Percentiles rank a stretch among this genome's conserved stretches.
Conservation (phyloP, 1,140 invertebrate species). For the Drosophila navojoa region DNA sequence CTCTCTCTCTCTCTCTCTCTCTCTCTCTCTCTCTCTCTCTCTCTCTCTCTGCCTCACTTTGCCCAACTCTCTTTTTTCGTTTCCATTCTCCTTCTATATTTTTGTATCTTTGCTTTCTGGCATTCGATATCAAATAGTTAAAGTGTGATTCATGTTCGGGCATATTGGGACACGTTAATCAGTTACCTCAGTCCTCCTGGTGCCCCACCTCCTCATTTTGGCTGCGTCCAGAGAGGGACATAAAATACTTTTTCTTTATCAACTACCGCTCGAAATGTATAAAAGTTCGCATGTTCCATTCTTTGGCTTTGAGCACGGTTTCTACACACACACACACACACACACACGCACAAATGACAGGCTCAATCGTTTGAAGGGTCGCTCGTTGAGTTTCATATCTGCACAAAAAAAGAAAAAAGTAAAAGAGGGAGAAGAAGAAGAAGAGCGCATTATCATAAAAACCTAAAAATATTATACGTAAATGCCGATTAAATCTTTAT, state of each 20-base stretch:
- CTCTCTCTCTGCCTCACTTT: too few species aligned
- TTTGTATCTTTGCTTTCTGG: background rate
- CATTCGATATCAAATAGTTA: background rate
- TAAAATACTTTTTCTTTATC: background rate
- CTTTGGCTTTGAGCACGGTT: background rate
- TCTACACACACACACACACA: background rate
- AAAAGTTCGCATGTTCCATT: constrained; percentile 7
- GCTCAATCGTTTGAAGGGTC: constrained; percentile 12
- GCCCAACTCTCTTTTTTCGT: too few species aligned
- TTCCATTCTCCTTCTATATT: too few species aligned
- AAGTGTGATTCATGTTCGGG: background rate
- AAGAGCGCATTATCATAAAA: constrained; percentile 53
- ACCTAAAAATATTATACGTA: constrained; percentile 59
- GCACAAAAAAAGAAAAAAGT: background rate
- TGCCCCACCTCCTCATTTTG: background rate
- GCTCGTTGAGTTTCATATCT: constrained; percentile 25
- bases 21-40: background rate
- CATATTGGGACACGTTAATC: constrained; percentile 1
- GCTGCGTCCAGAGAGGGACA: background rate
- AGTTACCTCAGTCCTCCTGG: background rate
- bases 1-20: background rate
- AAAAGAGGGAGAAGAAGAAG: background rate
- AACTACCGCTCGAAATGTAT: constrained; percentile 6
- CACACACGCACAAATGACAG: background rate
- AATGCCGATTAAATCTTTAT: constrained; percentile 80